Evolutionary conservation across 2,113 vertebrate species (phyloP).

Genomic region (Thamnaconus septentrionalis): DNA sequence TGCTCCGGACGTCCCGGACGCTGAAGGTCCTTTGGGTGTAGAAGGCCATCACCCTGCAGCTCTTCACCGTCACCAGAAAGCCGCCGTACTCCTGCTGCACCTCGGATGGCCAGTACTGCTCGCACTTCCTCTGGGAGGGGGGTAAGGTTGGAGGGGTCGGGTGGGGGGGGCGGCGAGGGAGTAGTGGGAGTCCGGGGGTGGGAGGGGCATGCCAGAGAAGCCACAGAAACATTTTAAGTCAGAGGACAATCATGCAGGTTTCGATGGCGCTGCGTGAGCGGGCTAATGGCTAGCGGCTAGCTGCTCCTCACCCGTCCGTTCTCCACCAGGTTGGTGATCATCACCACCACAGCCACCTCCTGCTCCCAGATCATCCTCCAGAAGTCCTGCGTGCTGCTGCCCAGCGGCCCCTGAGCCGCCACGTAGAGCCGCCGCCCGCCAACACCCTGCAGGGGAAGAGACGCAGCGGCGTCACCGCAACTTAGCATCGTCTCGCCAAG

Average conservation of each 20-base stretch:
- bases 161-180: no score
- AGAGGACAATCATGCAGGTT: no score
- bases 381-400: conserved; percentile 91
- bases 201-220: conserved; percentile 3
- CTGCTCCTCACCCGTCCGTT: conserved; percentile 86
- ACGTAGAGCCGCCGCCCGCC: conserved; percentile 90
- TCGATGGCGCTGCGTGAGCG: no score
- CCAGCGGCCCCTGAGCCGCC: conserved; percentile 94
- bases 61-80: conserved; percentile 87
- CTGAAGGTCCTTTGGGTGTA: conserved; percentile 91
- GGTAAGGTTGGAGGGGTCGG: no score
- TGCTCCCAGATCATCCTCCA: conserved; percentile 99
- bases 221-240: not conserved
- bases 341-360: conserved; percentile 89
- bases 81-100: conserved; percentile 90
- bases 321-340: conserved; percentile 98
- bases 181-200: no score
- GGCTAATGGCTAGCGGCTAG: no score
- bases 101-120: conserved; percentile 95
- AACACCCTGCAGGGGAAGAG: conserved; percentile 82
- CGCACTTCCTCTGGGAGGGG: conserved; percentile 89
- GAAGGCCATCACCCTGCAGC: conserved; percentile 81
- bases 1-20: conserved; percentile 83
- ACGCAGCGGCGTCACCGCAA: not conserved
- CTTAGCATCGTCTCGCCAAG: no score